Evolutionary conservation across 1,140 invertebrate genomes (phyloP), one percentile per base, ranked within the genome.

Genomic region (Luehdorfia chinensis): DNA sequence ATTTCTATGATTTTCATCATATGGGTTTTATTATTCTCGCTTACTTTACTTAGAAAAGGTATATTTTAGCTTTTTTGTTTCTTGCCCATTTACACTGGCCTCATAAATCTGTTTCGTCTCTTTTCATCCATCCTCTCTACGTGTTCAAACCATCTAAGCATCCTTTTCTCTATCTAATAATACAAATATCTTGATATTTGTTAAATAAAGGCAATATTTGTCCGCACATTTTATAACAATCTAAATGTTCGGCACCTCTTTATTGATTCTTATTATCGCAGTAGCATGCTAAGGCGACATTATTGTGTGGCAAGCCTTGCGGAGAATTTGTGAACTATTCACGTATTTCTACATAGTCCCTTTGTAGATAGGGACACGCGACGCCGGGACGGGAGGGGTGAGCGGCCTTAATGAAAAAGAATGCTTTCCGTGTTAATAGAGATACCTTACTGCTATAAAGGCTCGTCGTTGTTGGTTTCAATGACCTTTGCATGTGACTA

Each of bases 361-460:
- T 41, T 41, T 28, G 50, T 47, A 54, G 52, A 59, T 50, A 50
- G 49, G 30, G 39, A 45, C 43, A 58, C 50, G 50, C 54, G 28
- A 59, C 39, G 48, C 44, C 23, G 8, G n/a, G n/a, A n/a, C n/a
- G n/a, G n/a, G 41, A 21, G 58, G 55, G 54, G 52, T 48, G 57
- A 57, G 50, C 51, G 48, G 27, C 37, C 23, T 52, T 60, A 60
- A 64, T 64, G 61, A 60, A 57, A 60, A 64, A 60, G 50, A 57
- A 60, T 64, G 51, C 51, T 47, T 51, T 60, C 43, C 45, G 41
- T 47, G 57, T 54, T 56, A 41, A 56, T 59, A 44, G 50, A 56
- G 57, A 60, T 55, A 51, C 50, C 51, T 43, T 12, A 15, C 37
- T 15, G 37, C 8, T 27, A 27, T 41, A 41, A 41, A 27, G 37